These are phyloP conservation scores for Petromus typicus DNA, from an alignment of 2,113 vertebrate species.

Conservation along the genomic window DNA sequence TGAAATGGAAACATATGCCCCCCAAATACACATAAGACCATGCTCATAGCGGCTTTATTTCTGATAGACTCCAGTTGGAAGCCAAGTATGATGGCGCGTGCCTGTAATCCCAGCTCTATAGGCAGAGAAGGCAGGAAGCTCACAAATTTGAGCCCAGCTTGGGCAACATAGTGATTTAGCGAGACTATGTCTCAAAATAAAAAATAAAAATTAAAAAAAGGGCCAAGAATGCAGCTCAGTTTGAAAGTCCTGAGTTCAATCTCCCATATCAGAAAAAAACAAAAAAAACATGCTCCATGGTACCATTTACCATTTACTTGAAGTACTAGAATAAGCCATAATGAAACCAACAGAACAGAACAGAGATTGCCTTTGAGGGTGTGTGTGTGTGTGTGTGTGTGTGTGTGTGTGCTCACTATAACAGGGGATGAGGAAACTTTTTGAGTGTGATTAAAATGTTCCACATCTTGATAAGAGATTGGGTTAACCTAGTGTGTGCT, in stretches of 20 bases:
- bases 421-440: not conserved
- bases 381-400: not conserved
- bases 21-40: conserved; percentile 1
- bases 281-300: not conserved
- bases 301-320: not conserved
- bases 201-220: not conserved
- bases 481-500: not conserved
- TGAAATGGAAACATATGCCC: not conserved
- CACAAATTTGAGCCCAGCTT: not conserved
- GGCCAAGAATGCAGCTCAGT: not conserved
- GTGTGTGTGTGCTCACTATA: not conserved
- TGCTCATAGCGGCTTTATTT: not conserved
- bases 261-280: not conserved
- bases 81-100: not conserved
- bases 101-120: not conserved
- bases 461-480: not conserved
- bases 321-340: not conserved
- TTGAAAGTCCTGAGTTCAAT: not conserved
- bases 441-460: not conserved
- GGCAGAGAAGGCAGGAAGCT: not conserved
- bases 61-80: not conserved
- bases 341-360: not conserved
- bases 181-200: not conserved
- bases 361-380: not conserved
- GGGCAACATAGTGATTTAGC: not conserved